phyloP scores from a whole-genome alignment of 2,888 invertebrate species.

The Microplitis deprimator region DNA sequence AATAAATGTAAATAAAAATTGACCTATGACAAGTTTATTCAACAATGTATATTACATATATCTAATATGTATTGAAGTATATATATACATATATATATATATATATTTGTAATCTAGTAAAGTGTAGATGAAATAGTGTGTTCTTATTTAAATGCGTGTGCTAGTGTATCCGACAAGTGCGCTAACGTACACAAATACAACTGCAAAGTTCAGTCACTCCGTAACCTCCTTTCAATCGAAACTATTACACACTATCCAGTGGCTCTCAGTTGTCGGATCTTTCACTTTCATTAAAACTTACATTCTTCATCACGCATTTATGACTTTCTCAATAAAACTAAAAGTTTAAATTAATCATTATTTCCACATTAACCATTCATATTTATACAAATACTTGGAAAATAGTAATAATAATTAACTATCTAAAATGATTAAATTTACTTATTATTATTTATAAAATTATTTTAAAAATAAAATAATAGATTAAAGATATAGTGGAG shows the following conservation, averaged over 20 bases:
- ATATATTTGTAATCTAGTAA: background rate
- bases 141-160: constrained; percentile 42
- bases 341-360: constrained; percentile 1
- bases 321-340: constrained; percentile 25
- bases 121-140: constrained; percentile 1
- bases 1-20: background rate
- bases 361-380: background rate
- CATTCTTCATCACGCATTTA: constrained; percentile 18
- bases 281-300: constrained; percentile 45
- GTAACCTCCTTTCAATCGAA: constrained; percentile 72
- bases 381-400: background rate
- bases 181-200: constrained; percentile 55
- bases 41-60: constrained; percentile 9
- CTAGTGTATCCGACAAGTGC: constrained; percentile 50
- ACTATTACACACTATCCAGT: constrained; percentile 70
- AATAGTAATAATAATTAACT: too few relatives aligned
- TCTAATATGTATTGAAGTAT: background rate
- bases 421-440: too few relatives aligned
- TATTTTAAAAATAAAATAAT: background rate
- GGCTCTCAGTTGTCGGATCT: constrained; percentile 60
- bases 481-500: constrained; percentile 31
- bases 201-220: constrained; percentile 70
- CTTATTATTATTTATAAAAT: background rate
- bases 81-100: background rate
- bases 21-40: constrained; percentile 26